Evolutionary conservation across 1,140 invertebrate genomes (phyloP).

Genomic region (Diuraphis noxia): DNA sequence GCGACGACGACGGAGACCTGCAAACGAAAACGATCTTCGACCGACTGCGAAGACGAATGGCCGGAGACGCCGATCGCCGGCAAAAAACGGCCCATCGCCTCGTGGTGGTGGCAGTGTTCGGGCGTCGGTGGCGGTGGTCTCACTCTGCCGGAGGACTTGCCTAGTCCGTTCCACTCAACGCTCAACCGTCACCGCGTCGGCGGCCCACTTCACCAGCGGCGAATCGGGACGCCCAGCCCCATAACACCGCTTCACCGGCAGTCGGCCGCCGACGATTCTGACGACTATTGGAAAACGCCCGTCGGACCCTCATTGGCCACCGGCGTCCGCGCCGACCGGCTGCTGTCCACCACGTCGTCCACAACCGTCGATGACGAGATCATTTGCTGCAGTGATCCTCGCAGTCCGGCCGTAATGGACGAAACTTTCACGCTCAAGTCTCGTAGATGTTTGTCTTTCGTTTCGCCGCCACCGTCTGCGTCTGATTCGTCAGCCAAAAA

Average conservation of each 20-base stretch:
- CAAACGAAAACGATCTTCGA: conserved; percentile 10
- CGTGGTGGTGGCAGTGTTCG: conserved; percentile 58
- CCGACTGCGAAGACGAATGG: conserved; percentile 59
- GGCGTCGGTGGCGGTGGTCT: conserved; percentile 53
- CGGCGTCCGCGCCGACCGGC: conserved; percentile 37
- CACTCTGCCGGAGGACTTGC: conserved; percentile 58
- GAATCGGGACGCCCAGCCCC: neutral
- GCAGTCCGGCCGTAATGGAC: conserved; percentile 56
- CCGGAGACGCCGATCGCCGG: conserved; percentile 58
- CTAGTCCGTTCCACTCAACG: conserved; percentile 56
- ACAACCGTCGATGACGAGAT: conserved; percentile 54
- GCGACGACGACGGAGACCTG: neutral
- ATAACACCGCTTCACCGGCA: conserved; percentile 31
- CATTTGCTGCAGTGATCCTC: conserved; percentile 32
- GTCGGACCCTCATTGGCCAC: conserved; percentile 51
- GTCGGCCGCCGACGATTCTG: conserved; percentile 44
- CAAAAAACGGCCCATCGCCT: conserved; percentile 61
- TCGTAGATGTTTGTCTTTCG: conserved; percentile 58
- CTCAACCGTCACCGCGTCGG: neutral
- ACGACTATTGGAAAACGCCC: conserved; percentile 51
- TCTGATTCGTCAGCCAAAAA: conserved; percentile 46
- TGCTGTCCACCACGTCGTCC: conserved; percentile 38
- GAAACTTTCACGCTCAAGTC: conserved; percentile 57
- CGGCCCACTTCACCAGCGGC: neutral
- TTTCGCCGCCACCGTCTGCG: conserved; percentile 55